A percentile compares a stretch with the other conserved stretches of the same genome.
These are phyloP conservation scores for Beroe ovata DNA, from an alignment of 37 sponge, comb jelly and placozoan genomes.

Conservation along the genomic window DNA sequence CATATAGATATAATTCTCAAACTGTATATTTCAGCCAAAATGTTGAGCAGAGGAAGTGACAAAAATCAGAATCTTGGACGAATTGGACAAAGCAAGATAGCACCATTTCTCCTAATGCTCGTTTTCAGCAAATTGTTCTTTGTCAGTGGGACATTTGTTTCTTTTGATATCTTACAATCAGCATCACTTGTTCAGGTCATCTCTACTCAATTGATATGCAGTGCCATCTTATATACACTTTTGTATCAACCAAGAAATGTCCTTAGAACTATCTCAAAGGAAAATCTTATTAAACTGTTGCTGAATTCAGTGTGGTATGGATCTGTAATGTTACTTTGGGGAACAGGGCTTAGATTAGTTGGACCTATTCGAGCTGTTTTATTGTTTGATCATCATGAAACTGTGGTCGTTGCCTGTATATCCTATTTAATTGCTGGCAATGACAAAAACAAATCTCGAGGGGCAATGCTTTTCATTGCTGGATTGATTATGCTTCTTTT, in stretches of 20 bases:
- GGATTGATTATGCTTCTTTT: slow-evolving; percentile 51
- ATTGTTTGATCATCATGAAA: slow-evolving; percentile 60
- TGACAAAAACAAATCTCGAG: slow-evolving; percentile 53
- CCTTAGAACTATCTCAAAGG: background rate
- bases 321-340: slow-evolving; percentile 12
- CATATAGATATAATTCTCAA: too few species aligned
- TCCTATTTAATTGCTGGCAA: slow-evolving; percentile 34
- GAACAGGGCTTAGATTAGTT: slow-evolving; percentile 8
- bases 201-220: slow-evolving; percentile 17
- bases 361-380: slow-evolving; percentile 51
- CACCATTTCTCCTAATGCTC: slow-evolving; percentile 50
- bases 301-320: slow-evolving; percentile 24
- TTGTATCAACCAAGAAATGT: slow-evolving; percentile 6
- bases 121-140: slow-evolving; percentile 56
- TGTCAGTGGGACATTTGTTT: slow-evolving; percentile 53
- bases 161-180: slow-evolving; percentile 62
- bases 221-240: background rate
- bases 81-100: slow-evolving; percentile 43
- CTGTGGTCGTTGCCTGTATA: slow-evolving; percentile 27
- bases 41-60: slow-evolving; percentile 35
- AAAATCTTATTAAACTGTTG: slow-evolving; percentile 1
- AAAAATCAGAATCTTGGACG: background rate
- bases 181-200: slow-evolving; percentile 48
- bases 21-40: background rate
- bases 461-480: slow-evolving; percentile 19